Evolutionary conservation across 2,113 vertebrate species (phyloP), one percentile per base, ranked within the genome.

Genomic region (Corythornis cristatus): DNA sequence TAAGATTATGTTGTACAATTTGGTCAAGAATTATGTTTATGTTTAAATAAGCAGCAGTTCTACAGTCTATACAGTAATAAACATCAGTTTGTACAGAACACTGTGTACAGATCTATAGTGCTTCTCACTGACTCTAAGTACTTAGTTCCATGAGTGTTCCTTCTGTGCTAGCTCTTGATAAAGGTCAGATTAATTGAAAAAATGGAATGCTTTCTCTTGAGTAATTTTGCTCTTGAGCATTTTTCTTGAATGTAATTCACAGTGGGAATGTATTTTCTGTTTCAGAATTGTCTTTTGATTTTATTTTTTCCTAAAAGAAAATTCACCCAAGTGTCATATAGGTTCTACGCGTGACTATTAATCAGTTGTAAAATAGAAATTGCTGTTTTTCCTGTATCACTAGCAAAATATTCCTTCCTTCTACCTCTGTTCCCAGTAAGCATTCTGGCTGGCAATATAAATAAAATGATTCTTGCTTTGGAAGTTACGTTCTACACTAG

Each of bases 131-230:
- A 43, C 28, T 87, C 51, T 54, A 51, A 80, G 57, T 88, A 9
- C 53, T 78, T 67, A 5, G 2, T 68, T 86, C 48, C 0, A 0
- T 56, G 61, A 85, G 21, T 14, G 20, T 66, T 96, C 80, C 71
- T 62, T 91, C 79, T 93, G 20, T 67, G 31, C 40, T 90, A 81
- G 78, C 68, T 91, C 64, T 93, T 93, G 64, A 86, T 86, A 89
- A 96, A 96, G 91, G 94, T 96, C 91, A 95, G 72, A 77, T 85
- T 96, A 95, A 95, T 93, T 87, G 89, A 86, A 95, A 67, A 93
- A 93, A 93, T 2, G 7, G 91, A 92, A 64, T 93, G 26, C 29
- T 89, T 93, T 89, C 89, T 71, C 66, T 65, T n/a, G 64, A 76
- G 85, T 62, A 70, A n/a, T n/a, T n/a, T n/a, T n/a, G n/a, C n/a